Evolutionary conservation across 2,888 invertebrate genomes (phyloP), one percentile per base, ranked within the genome.

Genomic region (Oscheius myriophilus): DNA sequence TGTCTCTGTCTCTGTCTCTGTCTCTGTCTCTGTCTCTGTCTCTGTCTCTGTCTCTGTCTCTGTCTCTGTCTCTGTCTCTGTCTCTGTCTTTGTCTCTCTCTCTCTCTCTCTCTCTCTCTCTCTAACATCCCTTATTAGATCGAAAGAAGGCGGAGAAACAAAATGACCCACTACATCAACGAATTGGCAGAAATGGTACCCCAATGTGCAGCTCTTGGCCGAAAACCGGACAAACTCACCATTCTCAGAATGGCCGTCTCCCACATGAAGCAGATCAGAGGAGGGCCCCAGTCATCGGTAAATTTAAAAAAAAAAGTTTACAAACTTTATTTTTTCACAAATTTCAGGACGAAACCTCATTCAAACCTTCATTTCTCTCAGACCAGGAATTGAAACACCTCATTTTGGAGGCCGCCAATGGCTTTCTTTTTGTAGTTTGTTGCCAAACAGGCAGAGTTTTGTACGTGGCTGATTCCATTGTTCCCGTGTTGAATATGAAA

Each of bases 161-260:
- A 98, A 92, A 98, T 98, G 98, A 96, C 97, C 84, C 95, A 96
- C 82, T 98, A 98, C 90, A 97, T 98, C 89, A 96, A 96, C 87
- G 97, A 98, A 90, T 91, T 98, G 84, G 96, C 96, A 81, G 97
- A 97, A 89, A 97, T 98, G 97, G 96, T 97, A 87, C 97, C 97
- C 86, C 96, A 97, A 69, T 81, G 80, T 64, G 95, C 94, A 87
- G 95, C 96, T 57, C 91, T 97, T 81, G 97, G 97, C 67, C 91
- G 97, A 81, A 98, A 98, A 89, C 97, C 97, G 61, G 98, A 98
- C 90, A 98, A 98, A 89, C 91, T 98, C 76, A 98, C 97, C 84
- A 97, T 98, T 88, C 91, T 98, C 73, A 91, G 98, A 86, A 97
- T 98, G 97, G 97, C 98, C 57, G 97, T 98, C 71, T 95, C 96